phyloP scores from a whole-genome alignment of 2,797 vertebrate species.

The Eidolon dupreanum region DNA sequence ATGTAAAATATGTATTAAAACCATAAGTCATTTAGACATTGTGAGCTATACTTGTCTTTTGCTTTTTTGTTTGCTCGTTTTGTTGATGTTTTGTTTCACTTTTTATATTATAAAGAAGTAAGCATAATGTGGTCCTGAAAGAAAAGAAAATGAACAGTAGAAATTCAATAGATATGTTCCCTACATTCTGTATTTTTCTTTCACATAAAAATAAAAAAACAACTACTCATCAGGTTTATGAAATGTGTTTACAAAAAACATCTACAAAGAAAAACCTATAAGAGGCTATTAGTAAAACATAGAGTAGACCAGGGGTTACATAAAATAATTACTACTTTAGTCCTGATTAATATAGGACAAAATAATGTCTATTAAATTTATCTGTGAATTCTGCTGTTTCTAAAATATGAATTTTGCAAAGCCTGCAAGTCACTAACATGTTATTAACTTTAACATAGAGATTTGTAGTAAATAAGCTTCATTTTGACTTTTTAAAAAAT shows the following conservation, averaged over 20 bases:
- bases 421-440: background rate
- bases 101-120: conserved; percentile 30
- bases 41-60: background rate
- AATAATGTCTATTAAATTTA: background rate
- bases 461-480: background rate
- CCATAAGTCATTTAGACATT: background rate
- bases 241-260: conserved; percentile 19
- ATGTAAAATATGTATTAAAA: conserved; percentile 44
- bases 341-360: background rate
- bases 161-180: background rate
- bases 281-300: background rate
- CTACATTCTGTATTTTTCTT: conserved; percentile 26
- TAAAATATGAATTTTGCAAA: background rate
- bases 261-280: background rate
- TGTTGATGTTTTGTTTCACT: background rate
- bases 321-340: background rate
- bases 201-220: conserved; percentile 41
- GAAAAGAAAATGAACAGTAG: conserved; percentile 57
- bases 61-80: background rate
- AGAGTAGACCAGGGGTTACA: background rate
- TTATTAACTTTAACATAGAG: background rate
- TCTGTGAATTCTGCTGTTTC: background rate
- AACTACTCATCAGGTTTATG: conserved; percentile 9
- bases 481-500: background rate
- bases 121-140: background rate